These are phyloP conservation scores for Hylyphantes graminicola DNA, from an alignment of 1,140 invertebrate genomes.

Conservation along the genomic window DNA sequence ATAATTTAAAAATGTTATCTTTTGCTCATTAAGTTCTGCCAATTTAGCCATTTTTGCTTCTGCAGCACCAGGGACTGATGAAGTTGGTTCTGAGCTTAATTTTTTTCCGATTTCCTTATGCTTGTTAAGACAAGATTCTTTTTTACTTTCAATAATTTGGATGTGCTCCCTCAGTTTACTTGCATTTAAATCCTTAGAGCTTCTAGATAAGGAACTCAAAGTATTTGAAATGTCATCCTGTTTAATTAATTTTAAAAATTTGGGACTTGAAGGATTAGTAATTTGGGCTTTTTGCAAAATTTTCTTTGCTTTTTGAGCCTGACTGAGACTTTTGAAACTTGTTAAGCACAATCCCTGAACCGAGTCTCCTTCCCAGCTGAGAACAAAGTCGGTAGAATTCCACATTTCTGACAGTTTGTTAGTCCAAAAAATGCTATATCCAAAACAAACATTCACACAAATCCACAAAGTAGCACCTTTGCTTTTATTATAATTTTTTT, in stretches of 20 bases:
- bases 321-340: slow-evolving; percentile 40
- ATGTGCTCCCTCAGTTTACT: slow-evolving; percentile 38
- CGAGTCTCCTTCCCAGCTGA: slow-evolving; percentile 19
- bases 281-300: slow-evolving; percentile 26
- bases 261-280: slow-evolving; percentile 6
- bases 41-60: slow-evolving; percentile 26
- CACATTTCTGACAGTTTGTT: slow-evolving; percentile 32
- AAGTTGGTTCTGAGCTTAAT: neutral
- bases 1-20: slow-evolving; percentile 39
- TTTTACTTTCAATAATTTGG: slow-evolving; percentile 28
- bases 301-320: slow-evolving; percentile 52
- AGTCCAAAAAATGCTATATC: slow-evolving; percentile 27
- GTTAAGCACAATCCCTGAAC: slow-evolving; percentile 21
- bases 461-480: slow-evolving; percentile 31
- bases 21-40: slow-evolving; percentile 49
- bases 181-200: slow-evolving; percentile 24
- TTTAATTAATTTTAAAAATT: slow-evolving; percentile 55
- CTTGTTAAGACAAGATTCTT: slow-evolving; percentile 7
- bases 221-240: slow-evolving; percentile 15
- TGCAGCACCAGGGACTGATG: slow-evolving; percentile 1
- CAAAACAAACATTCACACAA: slow-evolving; percentile 2
- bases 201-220: neutral
- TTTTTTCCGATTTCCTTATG: slow-evolving; percentile 5
- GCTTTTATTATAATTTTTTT: neutral
- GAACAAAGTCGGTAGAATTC: slow-evolving; percentile 7